These are phyloP conservation scores for Diadophis punctatus DNA, from an alignment of 2,113 vertebrate genomes.

Conservation along the genomic window DNA sequence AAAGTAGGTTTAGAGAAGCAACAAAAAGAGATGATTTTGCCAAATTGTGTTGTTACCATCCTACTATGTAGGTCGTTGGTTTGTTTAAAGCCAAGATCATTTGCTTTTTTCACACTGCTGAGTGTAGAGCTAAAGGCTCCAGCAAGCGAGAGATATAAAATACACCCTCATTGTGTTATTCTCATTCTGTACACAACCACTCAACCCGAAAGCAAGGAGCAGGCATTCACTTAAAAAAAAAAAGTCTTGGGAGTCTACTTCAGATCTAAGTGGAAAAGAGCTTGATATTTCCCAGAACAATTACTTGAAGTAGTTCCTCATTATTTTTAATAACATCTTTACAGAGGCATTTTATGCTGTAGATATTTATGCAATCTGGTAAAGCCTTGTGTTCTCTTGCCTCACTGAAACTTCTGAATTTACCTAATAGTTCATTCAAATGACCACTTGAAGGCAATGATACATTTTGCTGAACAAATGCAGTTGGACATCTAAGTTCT, in stretches of 20 bases:
- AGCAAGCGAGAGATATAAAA: neutral
- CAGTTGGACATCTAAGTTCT: neutral
- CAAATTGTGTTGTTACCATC: slow-evolving; percentile 1
- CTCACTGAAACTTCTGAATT: neutral
- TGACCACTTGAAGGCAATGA: neutral
- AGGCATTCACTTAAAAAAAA: neutral
- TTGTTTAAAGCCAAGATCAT: slow-evolving; percentile 27
- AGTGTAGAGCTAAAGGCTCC: slow-evolving; percentile 43
- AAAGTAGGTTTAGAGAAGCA: neutral
- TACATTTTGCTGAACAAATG: neutral
- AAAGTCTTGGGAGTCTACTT: neutral
- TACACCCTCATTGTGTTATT: neutral
- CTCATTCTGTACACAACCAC: neutral
- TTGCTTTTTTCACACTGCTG: slow-evolving; percentile 43
- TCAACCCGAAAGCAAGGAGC: neutral
- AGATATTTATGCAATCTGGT: neutral
- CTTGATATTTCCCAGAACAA: neutral
- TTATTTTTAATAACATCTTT: neutral
- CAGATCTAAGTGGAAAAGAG: neutral
- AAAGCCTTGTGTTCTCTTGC: neutral
- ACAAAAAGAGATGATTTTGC: neutral
- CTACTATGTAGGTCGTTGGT: slow-evolving; percentile 30
- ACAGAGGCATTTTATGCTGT: neutral
- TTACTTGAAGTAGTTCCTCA: neutral
- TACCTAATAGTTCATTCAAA: neutral